A percentile compares a stretch with the other conserved stretches of the same genome.
These are phyloP conservation scores for Tetramorium bicarinatum DNA, from an alignment of 2,888 invertebrate species.

Conservation along the genomic window DNA sequence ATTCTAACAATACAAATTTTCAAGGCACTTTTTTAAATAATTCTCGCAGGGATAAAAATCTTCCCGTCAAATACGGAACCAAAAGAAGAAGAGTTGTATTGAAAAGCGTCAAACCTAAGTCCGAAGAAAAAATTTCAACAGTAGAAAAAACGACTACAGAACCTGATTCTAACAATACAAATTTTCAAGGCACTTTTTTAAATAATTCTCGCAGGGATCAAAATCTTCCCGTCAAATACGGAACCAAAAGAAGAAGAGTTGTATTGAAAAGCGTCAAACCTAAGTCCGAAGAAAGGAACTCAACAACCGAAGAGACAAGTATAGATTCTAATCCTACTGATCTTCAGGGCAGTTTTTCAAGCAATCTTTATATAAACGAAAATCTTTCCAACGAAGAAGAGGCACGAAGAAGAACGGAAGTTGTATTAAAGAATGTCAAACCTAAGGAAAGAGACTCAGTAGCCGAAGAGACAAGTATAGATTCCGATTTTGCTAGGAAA, in stretches of 20 bases:
- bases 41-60: neutral
- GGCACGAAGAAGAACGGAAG: conserved; percentile 22
- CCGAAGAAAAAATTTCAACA: neutral
- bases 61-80: neutral
- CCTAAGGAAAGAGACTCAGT: neutral
- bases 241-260: conserved; percentile 23
- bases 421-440: conserved; percentile 11
- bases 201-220: neutral
- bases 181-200: neutral
- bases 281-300: neutral
- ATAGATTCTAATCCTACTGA: neutral
- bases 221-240: neutral
- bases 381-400: neutral
- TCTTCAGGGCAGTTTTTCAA: neutral
- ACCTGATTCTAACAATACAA: neutral
- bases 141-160: neutral
- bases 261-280: conserved; percentile 38
- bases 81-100: conserved; percentile 30
- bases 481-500: neutral
- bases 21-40: conserved; percentile 8
- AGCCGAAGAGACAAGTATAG: conserved; percentile 14
- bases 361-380: neutral
- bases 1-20: neutral
- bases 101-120: conserved; percentile 33
- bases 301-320: neutral